Evolutionary conservation across 2,113 vertebrate species (phyloP).

Genomic region (Corythoichthys haematopterus): DNA sequence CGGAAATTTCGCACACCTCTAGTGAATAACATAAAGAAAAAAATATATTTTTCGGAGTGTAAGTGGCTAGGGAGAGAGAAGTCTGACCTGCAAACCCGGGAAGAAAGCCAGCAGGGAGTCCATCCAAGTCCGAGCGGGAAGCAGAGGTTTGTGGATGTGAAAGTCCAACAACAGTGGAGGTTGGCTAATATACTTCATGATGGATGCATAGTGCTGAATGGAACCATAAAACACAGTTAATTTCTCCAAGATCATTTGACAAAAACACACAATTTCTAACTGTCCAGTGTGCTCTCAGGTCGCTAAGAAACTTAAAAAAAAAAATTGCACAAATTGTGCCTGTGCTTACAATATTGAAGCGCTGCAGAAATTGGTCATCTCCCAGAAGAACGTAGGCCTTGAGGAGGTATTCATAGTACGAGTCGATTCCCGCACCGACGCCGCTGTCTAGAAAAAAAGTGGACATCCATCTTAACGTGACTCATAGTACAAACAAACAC

Average conservation of each 20-base stretch:
- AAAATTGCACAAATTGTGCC: not conserved
- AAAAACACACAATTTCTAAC: not conserved
- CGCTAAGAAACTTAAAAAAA: too few relatives aligned
- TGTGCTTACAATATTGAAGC: slow-evolving; percentile 91
- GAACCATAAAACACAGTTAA: not conserved
- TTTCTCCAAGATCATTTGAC: not conserved
- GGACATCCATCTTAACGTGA: slow-evolving; percentile 9
- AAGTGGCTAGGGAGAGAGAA: too few relatives aligned
- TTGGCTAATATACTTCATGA: slow-evolving; percentile 99
- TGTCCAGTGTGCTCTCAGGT: not conserved
- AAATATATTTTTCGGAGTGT: too few relatives aligned
- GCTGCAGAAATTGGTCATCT: slow-evolving; percentile 91
- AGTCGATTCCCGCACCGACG: slow-evolving; percentile 97
- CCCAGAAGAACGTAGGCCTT: slow-evolving; percentile 96
- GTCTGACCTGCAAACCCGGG: slow-evolving; percentile 88
- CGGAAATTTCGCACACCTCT: too few relatives aligned
- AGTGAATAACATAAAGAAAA: too few relatives aligned
- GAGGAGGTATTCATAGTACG: slow-evolving; percentile 95
- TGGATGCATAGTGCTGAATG: slow-evolving; percentile 91
- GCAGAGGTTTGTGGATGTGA: slow-evolving; percentile 96
- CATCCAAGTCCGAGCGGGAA: slow-evolving; percentile 98
- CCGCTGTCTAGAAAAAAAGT: slow-evolving; percentile 81
- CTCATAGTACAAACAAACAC: not conserved
- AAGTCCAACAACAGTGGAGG: slow-evolving; percentile 94
- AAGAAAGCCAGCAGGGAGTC: slow-evolving; percentile 97